Evolutionary conservation across 1,140 invertebrate species (phyloP).

Genomic region (Drosophila kurseongensis): DNA sequence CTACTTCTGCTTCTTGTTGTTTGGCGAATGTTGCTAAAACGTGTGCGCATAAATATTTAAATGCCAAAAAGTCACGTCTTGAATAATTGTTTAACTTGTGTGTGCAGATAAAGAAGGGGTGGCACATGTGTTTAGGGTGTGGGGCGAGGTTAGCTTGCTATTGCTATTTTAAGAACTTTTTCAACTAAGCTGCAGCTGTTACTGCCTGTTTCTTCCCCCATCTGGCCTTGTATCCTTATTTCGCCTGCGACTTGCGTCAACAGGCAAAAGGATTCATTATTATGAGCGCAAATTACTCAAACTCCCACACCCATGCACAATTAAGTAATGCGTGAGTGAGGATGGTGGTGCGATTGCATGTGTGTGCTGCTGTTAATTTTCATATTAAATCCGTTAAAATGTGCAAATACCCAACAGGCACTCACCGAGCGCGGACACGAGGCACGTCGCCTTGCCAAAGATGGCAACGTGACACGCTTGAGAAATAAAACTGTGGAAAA

Average conservation of each 20-base stretch:
- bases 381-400: conserved; percentile 84
- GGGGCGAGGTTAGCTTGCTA: conserved; percentile 20
- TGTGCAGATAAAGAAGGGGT: conserved; percentile 4
- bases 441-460: conserved; percentile 6
- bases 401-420: conserved; percentile 80
- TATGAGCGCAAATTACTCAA: conserved; percentile 73
- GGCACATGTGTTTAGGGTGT: background rate
- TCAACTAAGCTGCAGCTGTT: conserved; percentile 78
- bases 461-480: conserved; percentile 13
- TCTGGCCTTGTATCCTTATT: background rate
- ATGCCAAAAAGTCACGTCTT: conserved; percentile 82
- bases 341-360: conserved; percentile 9
- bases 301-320: conserved; percentile 44
- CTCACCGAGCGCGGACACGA: conserved; percentile 39
- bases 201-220: conserved; percentile 5
- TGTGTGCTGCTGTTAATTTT: conserved; percentile 74
- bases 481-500: background rate
- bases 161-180: conserved; percentile 78
- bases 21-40: conserved; percentile 51
- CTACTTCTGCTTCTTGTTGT: background rate
- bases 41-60: conserved; percentile 81
- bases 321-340: conserved; percentile 29
- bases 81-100: conserved; percentile 78
- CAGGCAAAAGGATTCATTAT: conserved; percentile 70
- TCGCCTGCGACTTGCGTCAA: conserved; percentile 29